Evolutionary conservation across 2,113 vertebrate genomes (phyloP).

Genomic region (Hippocampus mohnikei): DNA sequence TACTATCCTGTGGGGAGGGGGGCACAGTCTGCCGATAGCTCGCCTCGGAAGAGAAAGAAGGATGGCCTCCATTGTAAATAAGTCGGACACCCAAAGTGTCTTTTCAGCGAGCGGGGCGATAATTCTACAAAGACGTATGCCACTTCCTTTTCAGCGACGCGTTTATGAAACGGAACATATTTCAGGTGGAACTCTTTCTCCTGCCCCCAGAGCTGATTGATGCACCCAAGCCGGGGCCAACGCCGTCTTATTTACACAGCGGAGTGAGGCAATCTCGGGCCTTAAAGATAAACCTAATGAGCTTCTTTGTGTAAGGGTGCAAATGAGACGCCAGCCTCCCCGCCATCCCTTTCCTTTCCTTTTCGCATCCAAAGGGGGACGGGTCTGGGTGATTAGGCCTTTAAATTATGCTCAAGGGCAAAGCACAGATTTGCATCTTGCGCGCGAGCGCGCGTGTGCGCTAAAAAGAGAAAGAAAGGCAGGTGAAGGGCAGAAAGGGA

Average conservation of each 20-base stretch:
- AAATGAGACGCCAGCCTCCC: constrained; percentile 93
- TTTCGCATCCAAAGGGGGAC: constrained; percentile 76
- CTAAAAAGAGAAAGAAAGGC: constrained; percentile 40
- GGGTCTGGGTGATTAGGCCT: constrained; percentile 98
- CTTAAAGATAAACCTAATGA: constrained; percentile 95
- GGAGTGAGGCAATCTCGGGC: constrained; percentile 82
- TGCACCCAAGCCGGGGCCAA: constrained; percentile 44
- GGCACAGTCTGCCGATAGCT: constrained; percentile 70
- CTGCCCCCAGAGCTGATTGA: constrained; percentile 68
- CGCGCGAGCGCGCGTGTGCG: constrained; percentile 9
- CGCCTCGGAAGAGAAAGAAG: constrained; percentile 55
- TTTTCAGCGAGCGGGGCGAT: constrained; percentile 51
- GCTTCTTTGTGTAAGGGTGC: constrained; percentile 95
- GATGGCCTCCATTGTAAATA: constrained; percentile 67
- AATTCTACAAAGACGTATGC: constrained; percentile 33
- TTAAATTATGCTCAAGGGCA: constrained; percentile 99
- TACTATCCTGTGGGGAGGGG: constrained; percentile 82
- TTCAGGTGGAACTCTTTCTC: constrained; percentile 56
- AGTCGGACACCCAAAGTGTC: constrained; percentile 46
- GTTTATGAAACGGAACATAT: constrained; percentile 66
- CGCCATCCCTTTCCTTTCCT: constrained; percentile 79
- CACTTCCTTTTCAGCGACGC: constrained; percentile 23
- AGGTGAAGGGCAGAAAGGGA: constrained; percentile 60
- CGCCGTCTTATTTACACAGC: constrained; percentile 80
- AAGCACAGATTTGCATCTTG: constrained; percentile 97